Evolutionary conservation across 1,140 invertebrate genomes (phyloP).

Genomic region (Parapsyche elsis): DNA sequence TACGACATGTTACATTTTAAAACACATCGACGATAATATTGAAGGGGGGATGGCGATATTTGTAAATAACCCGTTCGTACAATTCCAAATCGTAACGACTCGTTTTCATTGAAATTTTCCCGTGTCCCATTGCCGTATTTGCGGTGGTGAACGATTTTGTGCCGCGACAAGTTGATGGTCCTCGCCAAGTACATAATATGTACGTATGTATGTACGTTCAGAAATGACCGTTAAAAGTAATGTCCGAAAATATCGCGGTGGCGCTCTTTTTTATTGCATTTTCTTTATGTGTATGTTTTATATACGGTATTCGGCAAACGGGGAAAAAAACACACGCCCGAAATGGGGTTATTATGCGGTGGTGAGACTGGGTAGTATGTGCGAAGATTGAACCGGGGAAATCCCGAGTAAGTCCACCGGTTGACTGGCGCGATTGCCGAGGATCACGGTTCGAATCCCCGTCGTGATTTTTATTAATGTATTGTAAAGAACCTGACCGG

Average conservation of each 20-base stretch:
- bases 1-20: too few species aligned
- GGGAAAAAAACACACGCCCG: neutral
- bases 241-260: conserved; percentile 8
- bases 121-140: neutral
- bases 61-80: neutral
- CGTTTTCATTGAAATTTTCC: conserved; percentile 24
- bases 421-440: conserved; percentile 40
- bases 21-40: too few species aligned
- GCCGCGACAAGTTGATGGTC: neutral
- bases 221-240: conserved; percentile 29
- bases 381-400: conserved; percentile 37
- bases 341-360: conserved; percentile 32
- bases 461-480: conserved; percentile 37
- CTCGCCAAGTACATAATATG: neutral
- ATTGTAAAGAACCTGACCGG: neutral
- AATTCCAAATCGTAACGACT: neutral
- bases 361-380: conserved; percentile 4
- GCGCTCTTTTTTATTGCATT: conserved; percentile 17
- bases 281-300: conserved; percentile 10
- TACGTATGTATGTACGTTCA: too few species aligned
- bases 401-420: conserved; percentile 28
- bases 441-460: conserved; percentile 43
- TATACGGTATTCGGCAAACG: neutral
- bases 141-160: neutral
- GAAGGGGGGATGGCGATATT: too few species aligned